A percentile compares a stretch with the other conserved stretches of the same genome.
Conservation (phyloP, 2,888 invertebrate species). For the Hedya salicella region DNA sequence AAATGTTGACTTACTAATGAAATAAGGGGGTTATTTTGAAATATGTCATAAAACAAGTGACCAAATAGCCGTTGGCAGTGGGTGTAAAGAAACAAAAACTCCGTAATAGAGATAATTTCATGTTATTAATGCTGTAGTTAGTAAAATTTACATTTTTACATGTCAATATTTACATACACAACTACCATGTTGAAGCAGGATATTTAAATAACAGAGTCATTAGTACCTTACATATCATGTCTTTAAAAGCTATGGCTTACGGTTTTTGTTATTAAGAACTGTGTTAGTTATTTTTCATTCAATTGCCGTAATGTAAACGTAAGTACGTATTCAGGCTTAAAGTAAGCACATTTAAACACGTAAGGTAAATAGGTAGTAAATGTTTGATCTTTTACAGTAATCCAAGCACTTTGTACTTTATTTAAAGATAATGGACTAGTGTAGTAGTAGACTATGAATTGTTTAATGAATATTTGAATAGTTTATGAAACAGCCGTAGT, state of each 20-base stretch:
- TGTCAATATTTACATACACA: conserved; percentile 32
- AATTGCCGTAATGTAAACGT: no score
- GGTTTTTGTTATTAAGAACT: conserved; percentile 4
- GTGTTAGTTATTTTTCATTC: neutral
- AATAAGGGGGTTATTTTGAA: neutral
- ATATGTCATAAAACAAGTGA: conserved; percentile 12
- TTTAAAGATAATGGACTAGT: neutral
- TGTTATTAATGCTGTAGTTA: conserved; percentile 26
- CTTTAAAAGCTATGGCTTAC: conserved; percentile 8
- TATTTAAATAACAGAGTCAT: conserved; percentile 25
- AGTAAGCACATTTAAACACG: no score
- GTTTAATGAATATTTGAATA: neutral
- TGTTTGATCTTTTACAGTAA: neutral
- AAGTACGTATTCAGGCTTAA: neutral
- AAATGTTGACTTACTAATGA: neutral
- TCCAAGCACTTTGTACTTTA: neutral
- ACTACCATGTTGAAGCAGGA: conserved; percentile 16
- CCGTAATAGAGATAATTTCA: conserved; percentile 5
- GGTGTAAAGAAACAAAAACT: conserved; percentile 2
- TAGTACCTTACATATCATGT: conserved; percentile 6
- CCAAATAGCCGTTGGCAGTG: conserved; percentile 7
- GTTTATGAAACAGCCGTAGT: no score
- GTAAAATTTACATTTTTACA: conserved; percentile 26
- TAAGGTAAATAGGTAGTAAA: no score
- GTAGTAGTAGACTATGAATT: neutral